Percentiles rank a stretch among this genome's conserved stretches.
Conservation (phyloP, 2,113 vertebrate genomes). For the Gallinago undulata region DNA sequence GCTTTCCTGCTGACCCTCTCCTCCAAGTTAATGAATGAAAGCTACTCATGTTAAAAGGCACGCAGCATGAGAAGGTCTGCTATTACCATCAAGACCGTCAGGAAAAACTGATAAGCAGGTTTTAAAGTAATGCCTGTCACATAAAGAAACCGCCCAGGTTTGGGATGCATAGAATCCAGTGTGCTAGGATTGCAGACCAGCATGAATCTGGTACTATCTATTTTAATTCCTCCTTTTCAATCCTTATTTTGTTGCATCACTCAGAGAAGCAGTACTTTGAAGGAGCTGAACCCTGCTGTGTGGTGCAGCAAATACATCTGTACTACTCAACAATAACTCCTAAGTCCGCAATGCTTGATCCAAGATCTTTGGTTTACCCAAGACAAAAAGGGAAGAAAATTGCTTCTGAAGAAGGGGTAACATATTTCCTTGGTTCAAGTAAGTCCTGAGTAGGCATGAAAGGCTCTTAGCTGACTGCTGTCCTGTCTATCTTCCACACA, state of each 20-base stretch:
- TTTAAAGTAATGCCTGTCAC: not conserved
- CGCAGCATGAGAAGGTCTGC: not conserved
- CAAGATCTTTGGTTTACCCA: not conserved
- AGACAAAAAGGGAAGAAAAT: not conserved
- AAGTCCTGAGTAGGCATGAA: not conserved
- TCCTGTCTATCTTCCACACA: not conserved
- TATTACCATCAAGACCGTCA: not conserved
- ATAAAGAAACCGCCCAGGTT: not conserved
- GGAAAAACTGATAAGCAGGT: not conserved
- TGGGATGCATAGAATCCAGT: not conserved
- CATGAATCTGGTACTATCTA: not conserved
- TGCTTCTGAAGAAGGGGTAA: not conserved
- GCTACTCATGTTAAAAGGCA: slow-evolving; percentile 5
- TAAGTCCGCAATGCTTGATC: not conserved
- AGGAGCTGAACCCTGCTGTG: not conserved
- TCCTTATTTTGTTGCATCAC: not conserved
- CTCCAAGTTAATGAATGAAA: slow-evolving; percentile 58
- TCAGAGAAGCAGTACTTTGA: not conserved
- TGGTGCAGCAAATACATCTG: not conserved
- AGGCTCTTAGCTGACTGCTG: not conserved
- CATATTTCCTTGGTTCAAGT: not conserved
- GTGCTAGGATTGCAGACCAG: not conserved
- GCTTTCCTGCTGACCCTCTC: slow-evolving; percentile 50
- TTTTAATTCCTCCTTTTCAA: not conserved
- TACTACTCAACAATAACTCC: not conserved